A percentile compares a stretch with the other conserved stretches of the same genome.
Conservation (phyloP, 2,888 invertebrate genomes). For the Parapristionchus giblindavisi region DNA sequence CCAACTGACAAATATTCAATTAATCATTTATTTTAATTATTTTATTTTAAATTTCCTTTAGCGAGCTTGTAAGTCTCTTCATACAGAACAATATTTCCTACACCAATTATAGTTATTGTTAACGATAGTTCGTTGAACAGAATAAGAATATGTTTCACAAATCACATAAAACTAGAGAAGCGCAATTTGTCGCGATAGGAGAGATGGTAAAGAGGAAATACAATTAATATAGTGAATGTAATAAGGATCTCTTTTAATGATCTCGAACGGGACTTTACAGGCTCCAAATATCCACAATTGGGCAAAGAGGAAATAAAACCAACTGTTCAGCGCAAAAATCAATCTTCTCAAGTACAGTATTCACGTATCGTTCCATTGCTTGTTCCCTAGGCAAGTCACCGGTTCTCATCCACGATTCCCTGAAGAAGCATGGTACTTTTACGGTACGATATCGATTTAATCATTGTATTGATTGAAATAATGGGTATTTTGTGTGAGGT, state of each 20-base stretch:
- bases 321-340: conserved; percentile 32
- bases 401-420: conserved; percentile 27
- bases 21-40: not conserved
- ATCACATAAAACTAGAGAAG: too few species aligned
- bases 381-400: conserved; percentile 22
- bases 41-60: not conserved
- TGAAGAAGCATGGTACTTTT: not conserved
- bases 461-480: too few species aligned
- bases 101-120: not conserved
- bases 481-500: too few species aligned
- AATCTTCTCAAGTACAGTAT: conserved; percentile 24
- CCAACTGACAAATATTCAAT: conserved; percentile 2
- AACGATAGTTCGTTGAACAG: not conserved
- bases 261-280: too few species aligned
- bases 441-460: too few species aligned
- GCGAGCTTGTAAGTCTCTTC: too few species aligned
- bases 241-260: too few species aligned
- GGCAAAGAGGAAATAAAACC: not conserved
- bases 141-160: too few species aligned
- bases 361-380: conserved; percentile 34
- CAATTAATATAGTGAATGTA: too few species aligned
- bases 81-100: too few species aligned
- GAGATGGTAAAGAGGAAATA: too few species aligned
- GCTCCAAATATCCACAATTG: not conserved
- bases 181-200: too few species aligned